These are phyloP conservation scores for Heliothis subflexa DNA, from an alignment of 1,140 invertebrate genomes.

Conservation along the genomic window DNA sequence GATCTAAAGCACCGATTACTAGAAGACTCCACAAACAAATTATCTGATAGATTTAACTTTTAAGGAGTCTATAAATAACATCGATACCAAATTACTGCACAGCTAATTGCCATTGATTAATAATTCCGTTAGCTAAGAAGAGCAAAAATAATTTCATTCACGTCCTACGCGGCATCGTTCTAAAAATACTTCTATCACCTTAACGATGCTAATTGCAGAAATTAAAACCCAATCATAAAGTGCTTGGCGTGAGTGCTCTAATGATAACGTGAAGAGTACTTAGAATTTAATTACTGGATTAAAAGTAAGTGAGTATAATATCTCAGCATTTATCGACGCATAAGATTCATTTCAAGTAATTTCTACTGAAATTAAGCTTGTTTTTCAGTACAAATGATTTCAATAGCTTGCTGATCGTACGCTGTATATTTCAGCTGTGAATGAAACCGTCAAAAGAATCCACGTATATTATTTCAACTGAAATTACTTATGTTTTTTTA, in stretches of 20 bases:
- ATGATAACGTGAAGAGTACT: neutral
- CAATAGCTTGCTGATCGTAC: too few relatives aligned
- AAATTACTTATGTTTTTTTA: neutral
- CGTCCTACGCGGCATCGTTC: neutral
- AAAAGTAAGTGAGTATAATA: neutral
- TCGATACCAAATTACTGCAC: too few relatives aligned
- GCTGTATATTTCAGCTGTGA: too few relatives aligned
- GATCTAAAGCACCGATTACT: too few relatives aligned
- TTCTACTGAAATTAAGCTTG: too few relatives aligned
- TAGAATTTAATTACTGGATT: slow-evolving; percentile 11
- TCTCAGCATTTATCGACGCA: neutral
- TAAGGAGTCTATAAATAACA: too few relatives aligned
- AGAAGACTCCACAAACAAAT: too few relatives aligned
- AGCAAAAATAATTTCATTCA: slow-evolving; percentile 5
- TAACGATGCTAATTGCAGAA: slow-evolving; percentile 3
- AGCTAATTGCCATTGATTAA: neutral
- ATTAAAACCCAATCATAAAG: slow-evolving; percentile 17
- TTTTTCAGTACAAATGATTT: too few relatives aligned
- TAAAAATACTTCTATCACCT: slow-evolving; percentile 1
- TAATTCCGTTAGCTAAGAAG: neutral
- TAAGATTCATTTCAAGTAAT: neutral
- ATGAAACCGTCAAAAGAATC: too few relatives aligned
- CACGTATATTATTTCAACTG: too few relatives aligned
- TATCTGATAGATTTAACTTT: too few relatives aligned
- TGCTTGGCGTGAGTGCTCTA: slow-evolving; percentile 10